Evolutionary conservation across 1,140 invertebrate species (phyloP).

Genomic region (Drosophila busckii): DNA sequence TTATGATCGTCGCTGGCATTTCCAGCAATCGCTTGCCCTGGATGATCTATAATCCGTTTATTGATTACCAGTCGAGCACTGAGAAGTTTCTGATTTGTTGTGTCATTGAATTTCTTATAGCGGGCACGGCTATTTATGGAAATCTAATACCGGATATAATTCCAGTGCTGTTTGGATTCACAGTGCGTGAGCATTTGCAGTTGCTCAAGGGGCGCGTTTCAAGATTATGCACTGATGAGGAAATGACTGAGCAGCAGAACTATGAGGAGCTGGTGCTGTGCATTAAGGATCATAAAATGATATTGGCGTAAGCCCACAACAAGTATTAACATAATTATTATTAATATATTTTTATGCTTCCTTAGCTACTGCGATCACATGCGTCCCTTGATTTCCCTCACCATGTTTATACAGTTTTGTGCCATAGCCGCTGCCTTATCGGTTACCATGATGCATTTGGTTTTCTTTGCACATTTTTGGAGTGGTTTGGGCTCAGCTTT

Average conservation of each 20-base stretch:
- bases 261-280: conserved; percentile 27
- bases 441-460: conserved; percentile 32
- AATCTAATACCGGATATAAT: conserved; percentile 15
- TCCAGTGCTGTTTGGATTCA: conserved; percentile 24
- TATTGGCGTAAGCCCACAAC: conserved; percentile 31
- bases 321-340: not conserved
- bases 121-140: not conserved
- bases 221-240: conserved; percentile 9
- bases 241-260: conserved; percentile 5
- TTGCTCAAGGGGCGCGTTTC: conserved; percentile 13
- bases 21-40: conserved; percentile 8
- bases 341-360: too few relatives aligned
- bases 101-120: conserved; percentile 2
- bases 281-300: conserved; percentile 45
- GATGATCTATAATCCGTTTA: conserved; percentile 35
- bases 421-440: conserved; percentile 27
- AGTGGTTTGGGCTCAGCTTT: conserved; percentile 7
- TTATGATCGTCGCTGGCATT: not conserved
- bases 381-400: conserved; percentile 27
- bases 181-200: conserved; percentile 27
- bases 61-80: conserved; percentile 26
- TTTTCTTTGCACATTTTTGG: conserved; percentile 35
- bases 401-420: conserved; percentile 43
- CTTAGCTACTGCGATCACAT: conserved; percentile 27
- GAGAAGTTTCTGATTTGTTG: conserved; percentile 22